phyloP scores from a whole-genome alignment of 2,888 invertebrate genomes.

The Polymixis lichenea region DNA sequence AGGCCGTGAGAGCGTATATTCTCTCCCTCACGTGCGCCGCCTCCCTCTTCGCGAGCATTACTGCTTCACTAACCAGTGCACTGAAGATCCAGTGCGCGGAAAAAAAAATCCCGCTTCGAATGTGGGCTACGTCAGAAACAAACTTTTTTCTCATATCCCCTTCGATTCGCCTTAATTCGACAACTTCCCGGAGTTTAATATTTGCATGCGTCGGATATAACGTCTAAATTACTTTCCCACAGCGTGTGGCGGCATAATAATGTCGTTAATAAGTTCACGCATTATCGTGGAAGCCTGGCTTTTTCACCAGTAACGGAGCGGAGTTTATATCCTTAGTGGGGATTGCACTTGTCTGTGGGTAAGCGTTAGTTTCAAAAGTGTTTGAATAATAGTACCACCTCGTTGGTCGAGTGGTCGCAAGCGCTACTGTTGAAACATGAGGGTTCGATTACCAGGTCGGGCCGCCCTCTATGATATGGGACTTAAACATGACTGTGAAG shows the following conservation, averaged over 20 bases:
- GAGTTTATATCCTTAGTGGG: neutral
- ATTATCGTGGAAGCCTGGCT: slow-evolving; percentile 22
- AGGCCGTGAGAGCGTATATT: no score
- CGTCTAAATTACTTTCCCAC: slow-evolving; percentile 35
- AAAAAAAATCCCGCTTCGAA: no score
- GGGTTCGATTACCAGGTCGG: no score
- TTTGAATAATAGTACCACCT: neutral
- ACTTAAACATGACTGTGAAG: no score
- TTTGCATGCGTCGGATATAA: slow-evolving; percentile 41
- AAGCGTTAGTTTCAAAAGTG: neutral
- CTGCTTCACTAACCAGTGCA: no score
- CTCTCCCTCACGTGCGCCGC: no score
- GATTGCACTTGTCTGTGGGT: neutral
- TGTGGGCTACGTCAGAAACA: neutral
- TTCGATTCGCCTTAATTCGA: slow-evolving; percentile 10
- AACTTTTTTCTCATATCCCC: slow-evolving; percentile 30
- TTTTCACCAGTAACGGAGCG: slow-evolving; percentile 10
- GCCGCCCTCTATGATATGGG: no score
- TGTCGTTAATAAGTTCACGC: slow-evolving; percentile 37
- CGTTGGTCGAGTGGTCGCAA: no score
- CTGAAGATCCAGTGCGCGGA: no score
- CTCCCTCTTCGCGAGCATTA: no score
- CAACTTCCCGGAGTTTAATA: slow-evolving; percentile 26
- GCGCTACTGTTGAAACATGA: no score
- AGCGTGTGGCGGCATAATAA: slow-evolving; percentile 48